Percentiles rank a stretch among this genome's conserved stretches.
Evolutionary conservation across 2,113 vertebrate species (phyloP).

Genomic region (Ceyx margarethae): DNA sequence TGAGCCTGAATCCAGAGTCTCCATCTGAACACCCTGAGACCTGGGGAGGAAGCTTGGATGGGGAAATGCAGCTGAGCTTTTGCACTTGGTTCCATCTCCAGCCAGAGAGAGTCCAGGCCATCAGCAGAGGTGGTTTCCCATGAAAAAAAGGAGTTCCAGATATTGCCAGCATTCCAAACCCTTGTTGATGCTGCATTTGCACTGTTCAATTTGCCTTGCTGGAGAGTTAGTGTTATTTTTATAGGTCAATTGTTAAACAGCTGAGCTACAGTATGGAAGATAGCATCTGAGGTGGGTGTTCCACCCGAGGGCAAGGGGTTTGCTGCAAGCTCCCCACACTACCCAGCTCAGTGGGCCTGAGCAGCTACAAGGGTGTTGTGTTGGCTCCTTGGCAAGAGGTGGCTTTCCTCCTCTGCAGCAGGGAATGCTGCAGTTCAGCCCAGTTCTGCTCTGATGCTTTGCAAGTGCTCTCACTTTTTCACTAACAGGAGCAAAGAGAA

Average conservation of each 20-base stretch:
- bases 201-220: slow-evolving; percentile 63
- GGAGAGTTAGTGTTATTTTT: slow-evolving; percentile 57
- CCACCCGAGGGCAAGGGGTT: not conserved
- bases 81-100: not conserved
- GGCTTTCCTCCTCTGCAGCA: not conserved
- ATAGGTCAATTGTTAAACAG: slow-evolving; percentile 43
- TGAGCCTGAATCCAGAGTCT: not conserved
- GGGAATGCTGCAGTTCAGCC: slow-evolving; percentile 31
- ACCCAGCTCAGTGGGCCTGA: not conserved
- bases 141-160: not conserved
- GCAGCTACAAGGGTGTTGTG: not conserved
- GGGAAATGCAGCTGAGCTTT: not conserved
- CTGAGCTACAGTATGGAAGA: slow-evolving; percentile 25
- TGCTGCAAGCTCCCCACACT: not conserved
- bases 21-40: not conserved
- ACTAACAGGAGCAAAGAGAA: not conserved
- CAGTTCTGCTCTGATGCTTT: not conserved
- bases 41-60: not conserved
- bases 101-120: not conserved
- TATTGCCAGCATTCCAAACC: slow-evolving; percentile 38
- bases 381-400: not conserved
- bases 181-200: slow-evolving; percentile 28
- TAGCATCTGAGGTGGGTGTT: not conserved
- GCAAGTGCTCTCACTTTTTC: slow-evolving; percentile 42
- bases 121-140: not conserved